Evolutionary conservation across 2,113 vertebrate species (phyloP).

Genomic region (Sapayoa aenigma): DNA sequence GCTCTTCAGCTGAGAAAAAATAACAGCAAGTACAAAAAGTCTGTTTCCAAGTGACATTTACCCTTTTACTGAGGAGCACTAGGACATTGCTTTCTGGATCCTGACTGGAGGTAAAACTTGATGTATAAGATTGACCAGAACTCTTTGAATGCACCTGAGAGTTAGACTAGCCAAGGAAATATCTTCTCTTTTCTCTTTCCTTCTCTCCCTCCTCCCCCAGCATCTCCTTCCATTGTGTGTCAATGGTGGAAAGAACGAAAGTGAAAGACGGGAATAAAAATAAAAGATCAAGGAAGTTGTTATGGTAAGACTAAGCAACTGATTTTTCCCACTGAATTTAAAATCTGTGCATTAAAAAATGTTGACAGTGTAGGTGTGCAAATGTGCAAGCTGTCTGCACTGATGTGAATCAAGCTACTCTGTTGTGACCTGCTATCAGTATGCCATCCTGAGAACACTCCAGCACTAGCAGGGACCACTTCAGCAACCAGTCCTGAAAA

Average conservation of each 20-base stretch:
- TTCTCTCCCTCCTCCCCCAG: not conserved
- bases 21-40: not conserved
- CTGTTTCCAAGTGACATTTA: not conserved
- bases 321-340: not conserved
- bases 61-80: not conserved
- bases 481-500: not conserved
- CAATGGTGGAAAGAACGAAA: not conserved
- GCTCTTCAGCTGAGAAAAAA: not conserved
- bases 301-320: not conserved
- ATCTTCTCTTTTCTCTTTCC: not conserved
- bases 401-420: not conserved
- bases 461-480: not conserved
- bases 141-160: not conserved
- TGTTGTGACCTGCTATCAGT: not conserved
- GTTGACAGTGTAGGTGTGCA: not conserved
- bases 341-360: not conserved
- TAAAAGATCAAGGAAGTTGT: not conserved
- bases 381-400: not conserved
- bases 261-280: not conserved
- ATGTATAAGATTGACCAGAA: not conserved
- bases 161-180: not conserved
- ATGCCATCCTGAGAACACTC: not conserved
- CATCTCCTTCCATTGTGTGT: not conserved
- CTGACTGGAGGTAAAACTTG: not conserved
- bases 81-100: not conserved